Percentiles rank a stretch among this genome's conserved stretches.
Evolutionary conservation across 2,797 vertebrate species (phyloP).

Genomic region (Sebastes iracundus): DNA sequence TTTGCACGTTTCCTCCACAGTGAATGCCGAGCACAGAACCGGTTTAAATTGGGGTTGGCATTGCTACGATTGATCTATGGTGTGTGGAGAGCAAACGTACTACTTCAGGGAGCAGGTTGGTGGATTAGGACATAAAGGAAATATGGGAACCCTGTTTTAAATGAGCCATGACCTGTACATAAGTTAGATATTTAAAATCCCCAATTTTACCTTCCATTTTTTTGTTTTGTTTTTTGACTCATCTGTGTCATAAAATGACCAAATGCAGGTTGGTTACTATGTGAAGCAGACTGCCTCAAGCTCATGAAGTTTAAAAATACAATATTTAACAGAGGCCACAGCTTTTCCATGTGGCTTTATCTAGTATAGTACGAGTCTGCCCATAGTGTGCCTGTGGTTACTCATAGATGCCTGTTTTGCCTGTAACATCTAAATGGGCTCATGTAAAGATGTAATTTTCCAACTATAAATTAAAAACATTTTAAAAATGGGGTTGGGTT

Average conservation of each 20-base stretch:
- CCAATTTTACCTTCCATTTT: constrained; percentile 57
- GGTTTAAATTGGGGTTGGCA: background rate
- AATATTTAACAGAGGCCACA: constrained; percentile 77
- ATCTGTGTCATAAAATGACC: constrained; percentile 90
- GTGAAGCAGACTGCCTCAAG: constrained; percentile 77
- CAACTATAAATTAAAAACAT: constrained; percentile 89
- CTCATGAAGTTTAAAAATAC: constrained; percentile 63
- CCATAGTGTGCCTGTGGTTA: constrained; percentile 91
- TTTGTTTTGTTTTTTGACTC: constrained; percentile 50
- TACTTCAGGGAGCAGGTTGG: constrained; percentile 34
- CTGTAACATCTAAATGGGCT: constrained; percentile 84
- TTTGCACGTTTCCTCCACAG: constrained; percentile 35
- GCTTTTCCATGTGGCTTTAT: constrained; percentile 83
- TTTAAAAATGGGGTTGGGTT: constrained; percentile 79
- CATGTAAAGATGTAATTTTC: constrained; percentile 90
- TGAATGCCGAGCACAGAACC: constrained; percentile 10
- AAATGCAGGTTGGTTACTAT: constrained; percentile 89
- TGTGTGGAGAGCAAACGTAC: constrained; percentile 29
- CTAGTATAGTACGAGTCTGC: constrained; percentile 92
- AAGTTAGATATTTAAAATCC: constrained; percentile 80
- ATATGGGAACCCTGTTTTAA: constrained; percentile 77
- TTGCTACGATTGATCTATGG: constrained; percentile 9
- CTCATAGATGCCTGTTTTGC: constrained; percentile 87
- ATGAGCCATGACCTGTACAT: constrained; percentile 86
- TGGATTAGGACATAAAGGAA: constrained; percentile 53